These are phyloP conservation scores for Argentina silus DNA, from an alignment of 2,797 vertebrate genomes.

Conservation along the genomic window DNA sequence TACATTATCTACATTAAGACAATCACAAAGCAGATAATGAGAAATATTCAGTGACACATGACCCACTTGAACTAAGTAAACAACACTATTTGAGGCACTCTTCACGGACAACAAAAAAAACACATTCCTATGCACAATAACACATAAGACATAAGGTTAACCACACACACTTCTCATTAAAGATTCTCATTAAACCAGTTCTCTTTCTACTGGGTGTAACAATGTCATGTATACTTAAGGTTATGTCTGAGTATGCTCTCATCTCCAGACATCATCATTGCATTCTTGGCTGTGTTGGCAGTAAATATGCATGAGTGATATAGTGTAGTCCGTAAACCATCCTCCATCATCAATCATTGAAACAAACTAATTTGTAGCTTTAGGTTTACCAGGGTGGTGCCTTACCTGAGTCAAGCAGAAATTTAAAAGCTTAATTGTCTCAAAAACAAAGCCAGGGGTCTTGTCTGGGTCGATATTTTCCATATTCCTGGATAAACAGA, in stretches of 20 bases:
- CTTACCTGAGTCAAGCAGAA: conserved; percentile 83
- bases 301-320: conserved; percentile 21
- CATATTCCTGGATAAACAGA: conserved; percentile 81
- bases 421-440: conserved; percentile 84
- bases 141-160: conserved; percentile 34
- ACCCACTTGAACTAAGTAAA: not conserved
- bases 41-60: not conserved
- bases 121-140: conserved; percentile 38
- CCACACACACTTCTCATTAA: conserved; percentile 46
- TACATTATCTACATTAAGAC: not conserved
- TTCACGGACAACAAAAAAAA: conserved; percentile 9
- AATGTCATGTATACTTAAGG: conserved; percentile 21
- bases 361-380: not conserved
- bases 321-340: conserved; percentile 14
- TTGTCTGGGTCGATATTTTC: conserved; percentile 88
- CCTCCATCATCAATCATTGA: conserved; percentile 30
- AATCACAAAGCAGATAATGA: not conserved
- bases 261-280: conserved; percentile 16
- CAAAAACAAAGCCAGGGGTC: conserved; percentile 83
- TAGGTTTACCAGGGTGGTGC: not conserved
- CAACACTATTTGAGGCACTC: not conserved
- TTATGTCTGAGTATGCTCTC: conserved; percentile 11
- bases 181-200: conserved; percentile 60
- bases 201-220: conserved; percentile 32
- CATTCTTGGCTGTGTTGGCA: not conserved